Percentiles rank a stretch among this genome's conserved stretches.
These are phyloP conservation scores for Torymus aiolomorphi DNA, from an alignment of 2,888 invertebrate genomes.

Conservation along the genomic window DNA sequence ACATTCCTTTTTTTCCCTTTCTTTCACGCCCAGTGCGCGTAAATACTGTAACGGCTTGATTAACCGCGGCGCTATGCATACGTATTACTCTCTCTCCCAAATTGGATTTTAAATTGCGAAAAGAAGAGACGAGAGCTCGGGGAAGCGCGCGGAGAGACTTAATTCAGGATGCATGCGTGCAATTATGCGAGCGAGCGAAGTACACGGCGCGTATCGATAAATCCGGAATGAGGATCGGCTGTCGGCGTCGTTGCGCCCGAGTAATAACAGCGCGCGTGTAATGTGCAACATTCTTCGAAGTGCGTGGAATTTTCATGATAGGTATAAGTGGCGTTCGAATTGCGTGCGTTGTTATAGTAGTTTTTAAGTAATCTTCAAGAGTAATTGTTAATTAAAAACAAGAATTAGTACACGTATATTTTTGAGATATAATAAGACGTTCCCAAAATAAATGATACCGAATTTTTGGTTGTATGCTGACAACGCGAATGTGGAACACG, in stretches of 20 bases:
- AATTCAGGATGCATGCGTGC: slow-evolving; percentile 1
- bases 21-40: background rate
- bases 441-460: too few relatives aligned
- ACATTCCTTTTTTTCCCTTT: too few relatives aligned
- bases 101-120: slow-evolving; percentile 36
- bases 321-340: too few relatives aligned
- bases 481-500: too few relatives aligned
- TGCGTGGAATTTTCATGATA: too few relatives aligned
- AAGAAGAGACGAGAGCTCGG: background rate
- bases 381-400: too few relatives aligned
- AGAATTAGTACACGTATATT: too few relatives aligned
- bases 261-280: slow-evolving; percentile 36
- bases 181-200: slow-evolving; percentile 17
- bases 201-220: slow-evolving; percentile 10
- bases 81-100: background rate
- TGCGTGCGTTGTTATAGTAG: too few relatives aligned
- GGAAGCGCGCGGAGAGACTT: background rate
- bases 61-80: background rate
- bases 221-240: slow-evolving; percentile 32
- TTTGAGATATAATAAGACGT: too few relatives aligned
- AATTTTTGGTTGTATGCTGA: too few relatives aligned
- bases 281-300: background rate
- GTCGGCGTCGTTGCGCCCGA: background rate
- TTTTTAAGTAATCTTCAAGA: too few relatives aligned
- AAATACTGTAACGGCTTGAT: background rate